These are phyloP conservation scores for Eretmocerus hayati DNA, from an alignment of 2,888 invertebrate genomes.

Conservation along the genomic window DNA sequence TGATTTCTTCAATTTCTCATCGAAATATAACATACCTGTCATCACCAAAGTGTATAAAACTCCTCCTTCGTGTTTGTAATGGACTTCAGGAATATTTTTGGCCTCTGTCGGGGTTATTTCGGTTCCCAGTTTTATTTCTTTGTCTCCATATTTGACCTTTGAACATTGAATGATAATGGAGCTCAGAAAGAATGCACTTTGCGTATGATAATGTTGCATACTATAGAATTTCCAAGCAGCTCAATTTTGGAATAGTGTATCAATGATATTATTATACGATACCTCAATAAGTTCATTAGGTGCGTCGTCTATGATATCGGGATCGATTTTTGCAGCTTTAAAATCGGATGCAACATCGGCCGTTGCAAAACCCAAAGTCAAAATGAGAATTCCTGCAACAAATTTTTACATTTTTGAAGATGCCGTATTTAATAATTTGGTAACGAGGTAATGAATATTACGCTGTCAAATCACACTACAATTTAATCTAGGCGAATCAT, in stretches of 20 bases:
- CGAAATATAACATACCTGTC: slow-evolving; percentile 31
- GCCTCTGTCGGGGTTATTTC: slow-evolving; percentile 40
- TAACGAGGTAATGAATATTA: neutral
- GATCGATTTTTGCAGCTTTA: slow-evolving; percentile 37
- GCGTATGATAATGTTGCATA: no score
- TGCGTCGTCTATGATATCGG: slow-evolving; percentile 38
- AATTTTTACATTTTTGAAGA: slow-evolving; percentile 1
- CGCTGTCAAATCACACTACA: no score
- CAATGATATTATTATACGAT: slow-evolving; percentile 4
- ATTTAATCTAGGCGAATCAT: neutral
- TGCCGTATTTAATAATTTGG: neutral
- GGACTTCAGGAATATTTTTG: slow-evolving; percentile 39
- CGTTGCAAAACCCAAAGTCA: slow-evolving; percentile 25
- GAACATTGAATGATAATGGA: no score
- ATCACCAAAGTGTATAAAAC: slow-evolving; percentile 42
- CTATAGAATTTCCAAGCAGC: no score
- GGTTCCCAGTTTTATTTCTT: slow-evolving; percentile 36
- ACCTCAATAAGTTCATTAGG: slow-evolving; percentile 41
- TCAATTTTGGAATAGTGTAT: no score
- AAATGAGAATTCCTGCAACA: slow-evolving; percentile 30
- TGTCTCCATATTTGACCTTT: slow-evolving; percentile 41
- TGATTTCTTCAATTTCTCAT: neutral
- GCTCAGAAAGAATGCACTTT: no score
- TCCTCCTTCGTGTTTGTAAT: slow-evolving; percentile 43
- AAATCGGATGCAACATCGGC: slow-evolving; percentile 38